Percentiles rank a stretch among this genome's conserved stretches.
phyloP scores from a whole-genome alignment of 2,888 invertebrate species.

The Philonicus albiceps region DNA sequence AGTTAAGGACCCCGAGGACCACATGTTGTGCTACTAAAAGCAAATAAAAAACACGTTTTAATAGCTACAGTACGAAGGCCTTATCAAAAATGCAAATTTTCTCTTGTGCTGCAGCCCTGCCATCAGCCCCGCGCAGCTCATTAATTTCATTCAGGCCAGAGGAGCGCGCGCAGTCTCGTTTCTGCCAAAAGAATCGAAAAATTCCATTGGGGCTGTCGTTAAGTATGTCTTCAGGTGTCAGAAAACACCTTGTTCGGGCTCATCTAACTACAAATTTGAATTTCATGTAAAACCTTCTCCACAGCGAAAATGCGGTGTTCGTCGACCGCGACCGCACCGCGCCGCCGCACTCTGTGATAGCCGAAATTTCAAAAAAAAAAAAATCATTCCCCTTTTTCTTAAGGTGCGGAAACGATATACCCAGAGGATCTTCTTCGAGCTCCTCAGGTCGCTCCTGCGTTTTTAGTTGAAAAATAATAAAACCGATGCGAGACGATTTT shows the following conservation, averaged over 20 bases:
- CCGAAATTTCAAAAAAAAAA: background rate
- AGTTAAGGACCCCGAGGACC: conserved; percentile 4
- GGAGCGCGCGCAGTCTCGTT: background rate
- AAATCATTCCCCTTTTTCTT: background rate
- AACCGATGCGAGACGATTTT: background rate
- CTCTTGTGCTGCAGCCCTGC: background rate
- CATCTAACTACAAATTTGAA: conserved; percentile 65
- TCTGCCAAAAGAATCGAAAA: conserved; percentile 40
- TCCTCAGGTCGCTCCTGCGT: conserved; percentile 6
- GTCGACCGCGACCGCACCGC: conserved; percentile 3
- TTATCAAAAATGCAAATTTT: conserved; percentile 45
- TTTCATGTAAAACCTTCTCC: conserved; percentile 54
- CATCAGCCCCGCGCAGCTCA: conserved; percentile 19
- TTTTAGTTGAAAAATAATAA: background rate
- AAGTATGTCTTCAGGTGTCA: conserved; percentile 61
- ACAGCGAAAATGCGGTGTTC: conserved; percentile 35
- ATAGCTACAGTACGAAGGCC: conserved; percentile 19
- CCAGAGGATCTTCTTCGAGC: background rate
- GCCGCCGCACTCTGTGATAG: background rate
- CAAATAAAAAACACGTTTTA: conserved; percentile 39
- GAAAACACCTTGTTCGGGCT: conserved; percentile 65
- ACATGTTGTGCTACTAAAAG: conserved; percentile 38
- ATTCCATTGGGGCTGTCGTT: conserved; percentile 47
- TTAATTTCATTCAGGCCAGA: conserved; percentile 47
- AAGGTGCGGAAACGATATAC: conserved; percentile 5